Evolutionary conservation across 92 coral and sea anemone species (phyloP).

Genomic region (Montipora capitata): DNA sequence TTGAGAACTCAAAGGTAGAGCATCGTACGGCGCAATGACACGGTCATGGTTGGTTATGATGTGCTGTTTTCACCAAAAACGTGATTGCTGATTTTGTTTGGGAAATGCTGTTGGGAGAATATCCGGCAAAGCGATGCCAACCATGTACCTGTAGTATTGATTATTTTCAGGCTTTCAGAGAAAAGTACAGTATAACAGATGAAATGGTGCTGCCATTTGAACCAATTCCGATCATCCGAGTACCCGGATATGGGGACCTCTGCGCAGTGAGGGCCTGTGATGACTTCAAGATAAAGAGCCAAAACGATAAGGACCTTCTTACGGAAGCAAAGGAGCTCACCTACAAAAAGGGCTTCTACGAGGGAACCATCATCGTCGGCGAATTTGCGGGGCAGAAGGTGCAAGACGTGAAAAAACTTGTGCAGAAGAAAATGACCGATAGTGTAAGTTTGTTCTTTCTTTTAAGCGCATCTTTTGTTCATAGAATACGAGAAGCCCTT

Average conservation of each 20-base stretch:
- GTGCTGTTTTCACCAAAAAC: too few species aligned
- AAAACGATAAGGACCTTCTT: conserved; percentile 93
- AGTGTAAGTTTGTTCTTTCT: conserved; percentile 57
- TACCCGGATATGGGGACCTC: conserved; percentile 95
- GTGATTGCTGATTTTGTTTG: too few species aligned
- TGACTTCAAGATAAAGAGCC: conserved; percentile 96
- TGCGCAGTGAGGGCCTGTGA: conserved; percentile 97
- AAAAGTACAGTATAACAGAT: conserved; percentile 92
- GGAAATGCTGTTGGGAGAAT: too few species aligned
- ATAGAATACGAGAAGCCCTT: neutral
- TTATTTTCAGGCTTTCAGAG: conserved; percentile 82
- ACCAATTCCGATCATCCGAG: conserved; percentile 96
- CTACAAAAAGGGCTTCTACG: conserved; percentile 99
- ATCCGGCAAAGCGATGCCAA: too few species aligned
- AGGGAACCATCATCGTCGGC: conserved; percentile 94
- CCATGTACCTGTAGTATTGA: too few species aligned
- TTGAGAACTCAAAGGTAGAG: too few species aligned
- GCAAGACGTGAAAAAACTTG: conserved; percentile 99
- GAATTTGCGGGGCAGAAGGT: conserved; percentile 93
- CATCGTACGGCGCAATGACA: too few species aligned
- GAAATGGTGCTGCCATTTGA: conserved; percentile 98
- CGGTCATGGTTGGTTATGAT: too few species aligned
- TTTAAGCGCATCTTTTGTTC: neutral
- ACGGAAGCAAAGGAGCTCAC: conserved; percentile 94
- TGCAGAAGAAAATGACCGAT: conserved; percentile 90